Evolutionary conservation across 2,113 vertebrate genomes (phyloP), one percentile per base, ranked within the genome.

Genomic region (Aegithalos caudatus): DNA sequence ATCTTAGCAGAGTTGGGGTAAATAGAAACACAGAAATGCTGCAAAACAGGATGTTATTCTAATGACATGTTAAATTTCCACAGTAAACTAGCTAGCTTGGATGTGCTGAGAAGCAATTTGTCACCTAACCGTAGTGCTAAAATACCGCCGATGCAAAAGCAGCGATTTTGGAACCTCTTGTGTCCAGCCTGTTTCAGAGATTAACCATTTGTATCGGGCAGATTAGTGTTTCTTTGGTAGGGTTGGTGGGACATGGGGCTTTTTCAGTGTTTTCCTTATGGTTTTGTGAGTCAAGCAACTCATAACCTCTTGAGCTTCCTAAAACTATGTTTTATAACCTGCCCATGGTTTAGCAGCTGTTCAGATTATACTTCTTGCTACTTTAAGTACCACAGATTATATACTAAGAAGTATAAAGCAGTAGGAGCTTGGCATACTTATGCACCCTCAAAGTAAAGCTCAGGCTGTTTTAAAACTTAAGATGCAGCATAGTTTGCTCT

Each of bases 1-100:
- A 60, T 96, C 37, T 88, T 60, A 78, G 76, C 33, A 33, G 92
- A 86, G 80, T 74, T 90, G 81, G 72, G 61, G 60, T 88, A 96
- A 80, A n/a, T 5, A 54, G 50, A 79, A 92, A 47, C 58, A 77
- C 50, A 61, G 81, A 91, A 84, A 91, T 62, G 87, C 93, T 92
- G 73, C 66, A 70, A 84, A 91, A 58, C 56, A 57, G 81, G 82
- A 80, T 90, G 60, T 87, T 93, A 70, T 44, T 95, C 67, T 88
- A 72, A 89, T 65, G 82, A 79, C 77, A 83, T 33, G 67, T 88
- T 78, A n/a, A n/a, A 35, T 81, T 72, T 88, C 69, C 76, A 53
- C 14, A 23, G 70, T 53, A 70, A 58, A 50, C 50, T 45, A 81
- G 54, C 31, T 61, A 47, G 65, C 7, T 14, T 57, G 25, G 50